These are phyloP conservation scores for Drosophila macrothrix DNA, from an alignment of 2,888 invertebrate genomes.

Conservation along the genomic window DNA sequence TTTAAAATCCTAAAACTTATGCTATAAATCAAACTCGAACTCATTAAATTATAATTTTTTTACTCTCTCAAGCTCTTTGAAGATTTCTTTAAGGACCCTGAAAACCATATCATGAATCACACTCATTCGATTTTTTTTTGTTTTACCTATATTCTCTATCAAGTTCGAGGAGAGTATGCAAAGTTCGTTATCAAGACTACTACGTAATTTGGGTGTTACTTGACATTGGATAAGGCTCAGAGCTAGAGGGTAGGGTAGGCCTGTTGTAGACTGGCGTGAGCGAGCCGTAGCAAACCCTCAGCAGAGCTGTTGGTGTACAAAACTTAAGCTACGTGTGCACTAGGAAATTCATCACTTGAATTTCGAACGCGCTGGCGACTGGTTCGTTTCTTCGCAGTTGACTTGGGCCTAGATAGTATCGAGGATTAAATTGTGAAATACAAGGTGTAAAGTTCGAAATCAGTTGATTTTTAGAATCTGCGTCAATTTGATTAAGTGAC, in stretches of 20 bases:
- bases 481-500: constrained; percentile 31
- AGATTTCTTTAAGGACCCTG: neutral
- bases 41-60: neutral
- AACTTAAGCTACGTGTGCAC: constrained; percentile 83
- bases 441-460: constrained; percentile 4
- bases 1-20: neutral
- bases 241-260: constrained; percentile 18
- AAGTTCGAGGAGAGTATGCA: constrained; percentile 40
- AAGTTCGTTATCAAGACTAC: constrained; percentile 2
- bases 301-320: constrained; percentile 54
- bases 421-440: constrained; percentile 11
- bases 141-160: neutral
- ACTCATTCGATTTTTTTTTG: neutral
- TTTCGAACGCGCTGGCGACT: constrained; percentile 81
- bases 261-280: constrained; percentile 46
- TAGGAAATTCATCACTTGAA: constrained; percentile 83
- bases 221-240: constrained; percentile 16
- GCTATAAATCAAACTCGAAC: neutral
- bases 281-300: constrained; percentile 58
- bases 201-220: constrained; percentile 22
- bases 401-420: constrained; percentile 14
- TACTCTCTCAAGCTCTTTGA: neutral
- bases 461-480: neutral
- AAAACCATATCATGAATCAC: neutral
- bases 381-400: constrained; percentile 63